Base-by-base conservation (phyloP, 2,888 invertebrate genomes). In the Dysmachus trigonus region DNA sequence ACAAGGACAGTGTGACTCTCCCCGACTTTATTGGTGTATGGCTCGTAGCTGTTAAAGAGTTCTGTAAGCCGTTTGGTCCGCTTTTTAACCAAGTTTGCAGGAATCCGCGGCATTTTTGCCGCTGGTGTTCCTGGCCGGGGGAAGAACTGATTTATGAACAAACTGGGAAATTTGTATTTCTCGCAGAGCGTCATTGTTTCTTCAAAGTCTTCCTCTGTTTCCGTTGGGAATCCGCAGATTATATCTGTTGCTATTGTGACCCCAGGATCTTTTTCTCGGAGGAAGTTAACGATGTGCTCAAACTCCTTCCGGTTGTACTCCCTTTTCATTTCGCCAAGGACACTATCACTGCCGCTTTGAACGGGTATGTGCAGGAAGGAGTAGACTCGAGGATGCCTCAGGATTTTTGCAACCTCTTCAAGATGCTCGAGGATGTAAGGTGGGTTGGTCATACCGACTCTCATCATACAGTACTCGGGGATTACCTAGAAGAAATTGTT, bases 81-180 rank as follows among this genome's bases (percentile, higher is more conserved):
- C 87, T 94, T 94, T 90, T 99, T 99, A 0, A 98, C 98, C 90
- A 96, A 95, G 90, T 97, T 95, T 0, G 97, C 94, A 0, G 98
- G 96, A 33, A 99, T 95, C 91, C 96, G 94, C 3, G 93, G 93
- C 96, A 99, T 96, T 88, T 95, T 94, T 0, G 99, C 98, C 0
- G 99, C 99, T 0, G 98, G 98, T 0, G 99, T 99, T 2, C 99
- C 99, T 0, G 98, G 98, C 18, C 99, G 92, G 0, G 99, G 97
- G 90, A 96, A 99, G 93, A 98, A 99, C 93, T 99, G 99, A 93
- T 99, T 99, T 90, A 99, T 99, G 92, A 99, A 99, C 6, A 99
- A 94, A 89, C 96, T 96, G 0, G 98, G 97, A 92, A 99, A 99
- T 89, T 95, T 94, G 91, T 98, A 97, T 90, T 97, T 95, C 88